These are phyloP conservation scores for Caenorhabditis japonica DNA, from an alignment of 2,888 invertebrate species.

Conservation along the genomic window DNA sequence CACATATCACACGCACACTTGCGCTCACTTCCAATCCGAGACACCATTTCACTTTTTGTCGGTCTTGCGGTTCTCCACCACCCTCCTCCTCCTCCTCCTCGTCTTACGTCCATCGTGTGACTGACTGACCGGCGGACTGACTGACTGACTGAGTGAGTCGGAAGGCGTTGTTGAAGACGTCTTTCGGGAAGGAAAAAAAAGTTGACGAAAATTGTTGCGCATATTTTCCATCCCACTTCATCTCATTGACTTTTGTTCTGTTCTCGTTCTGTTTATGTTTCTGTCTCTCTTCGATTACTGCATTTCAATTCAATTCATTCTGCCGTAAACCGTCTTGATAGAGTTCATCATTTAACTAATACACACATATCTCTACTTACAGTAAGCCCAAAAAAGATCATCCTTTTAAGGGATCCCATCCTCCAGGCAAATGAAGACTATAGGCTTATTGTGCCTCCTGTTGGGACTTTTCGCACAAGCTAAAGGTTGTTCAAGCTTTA, in stretches of 20 bases:
- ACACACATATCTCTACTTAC: too few species aligned
- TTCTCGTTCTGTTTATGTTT: too few species aligned
- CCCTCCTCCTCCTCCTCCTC: conserved; percentile 1
- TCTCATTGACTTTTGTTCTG: background rate
- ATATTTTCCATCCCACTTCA: conserved; percentile 42
- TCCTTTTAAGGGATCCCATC: conserved; percentile 4
- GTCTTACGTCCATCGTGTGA: too few species aligned
- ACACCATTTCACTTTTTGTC: conserved; percentile 25
- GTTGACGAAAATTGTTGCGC: conserved; percentile 48
- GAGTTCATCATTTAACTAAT: too few species aligned
- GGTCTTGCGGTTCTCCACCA: too few species aligned
- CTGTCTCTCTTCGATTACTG: too few species aligned
- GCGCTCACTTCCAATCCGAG: conserved; percentile 15
- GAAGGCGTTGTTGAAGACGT: conserved; percentile 19
- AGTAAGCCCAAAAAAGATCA: conserved; percentile 1
- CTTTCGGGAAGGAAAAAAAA: conserved; percentile 33
- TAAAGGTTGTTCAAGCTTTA: conserved; percentile 18
- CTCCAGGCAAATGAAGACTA: conserved; percentile 9
- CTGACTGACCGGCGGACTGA: too few species aligned
- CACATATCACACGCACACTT: conserved; percentile 45
- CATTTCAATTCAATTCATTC: too few species aligned
- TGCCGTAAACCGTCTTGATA: too few species aligned
- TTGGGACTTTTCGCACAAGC: conserved; percentile 30
- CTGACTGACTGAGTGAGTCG: too few species aligned
- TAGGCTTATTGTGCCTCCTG: conserved; percentile 34